Evolutionary conservation across 2,797 vertebrate genomes (phyloP), one percentile per base, ranked within the genome.

Genomic region (Typhlichthys subterraneus): DNA sequence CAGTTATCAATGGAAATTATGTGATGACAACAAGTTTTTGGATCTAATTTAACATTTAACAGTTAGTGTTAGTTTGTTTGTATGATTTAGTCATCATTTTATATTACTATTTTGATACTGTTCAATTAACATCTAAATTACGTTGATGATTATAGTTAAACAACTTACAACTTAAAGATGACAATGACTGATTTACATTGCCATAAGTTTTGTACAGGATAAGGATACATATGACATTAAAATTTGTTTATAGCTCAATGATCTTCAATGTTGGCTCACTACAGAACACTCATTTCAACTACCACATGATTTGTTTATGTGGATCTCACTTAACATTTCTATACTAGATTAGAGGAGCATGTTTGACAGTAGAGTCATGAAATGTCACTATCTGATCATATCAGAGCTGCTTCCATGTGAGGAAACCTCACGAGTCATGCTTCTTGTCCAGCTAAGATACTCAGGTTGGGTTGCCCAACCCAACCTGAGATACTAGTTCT

Each of bases 1-100:
- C 64, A 80, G 50, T 70, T 83, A 83, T 82, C 64, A 86, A 71
- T 48, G 15, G 29, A 70, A 64, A 70, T 61, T 17, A 65, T 63
- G n/a, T 53, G 47, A 45, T 29, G 57, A 51, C 69, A 55, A 54
- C 6, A 61, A 45, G 53, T 47, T 14, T 53, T 64, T 48, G 45
- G 48, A 71, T 66, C 62, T 69, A 59, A 69, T 63, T 12, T 19
- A n/a, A 38, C 46, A 64, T 23, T 33, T 4, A 23, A 8, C 50
- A 55, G 57, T 31, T 54, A 50, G 63, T 45, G 57, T 50, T 74
- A 61, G 57, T 13, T n/a, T 45, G 54, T 4, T 3, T 5, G 31
- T 23, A 61, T 59, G 42, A 70, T 63, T 74, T 15, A 61, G 12
- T 58, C 19, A 2, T 69, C 63, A 56, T 67, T 69, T 63, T n/a